These are phyloP conservation scores for Elgonia sp. DNA, from an alignment of 2,888 invertebrate species.

Conservation along the genomic window DNA sequence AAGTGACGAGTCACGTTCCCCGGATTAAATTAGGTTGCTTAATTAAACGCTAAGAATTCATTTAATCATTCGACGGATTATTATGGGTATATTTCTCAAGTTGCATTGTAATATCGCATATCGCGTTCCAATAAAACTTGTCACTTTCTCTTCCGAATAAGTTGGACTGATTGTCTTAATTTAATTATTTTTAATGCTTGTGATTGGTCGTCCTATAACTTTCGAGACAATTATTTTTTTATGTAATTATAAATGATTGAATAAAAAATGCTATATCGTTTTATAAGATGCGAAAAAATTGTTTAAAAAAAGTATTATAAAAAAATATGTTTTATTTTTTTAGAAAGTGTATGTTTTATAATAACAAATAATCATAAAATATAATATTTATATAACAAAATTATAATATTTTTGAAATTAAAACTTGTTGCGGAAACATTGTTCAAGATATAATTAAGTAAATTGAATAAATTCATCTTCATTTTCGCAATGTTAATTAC, in stretches of 20 bases:
- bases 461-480: too few species aligned
- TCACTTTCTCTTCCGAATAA: slow-evolving; percentile 21
- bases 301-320: too few species aligned
- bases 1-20: slow-evolving; percentile 65
- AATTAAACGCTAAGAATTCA: slow-evolving; percentile 56
- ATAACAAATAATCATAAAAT: neutral
- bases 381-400: too few species aligned
- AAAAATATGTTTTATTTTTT: too few species aligned
- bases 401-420: too few species aligned
- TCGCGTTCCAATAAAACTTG: slow-evolving; percentile 7
- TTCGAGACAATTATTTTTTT: too few species aligned
- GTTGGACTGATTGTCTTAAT: neutral
- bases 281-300: too few species aligned
- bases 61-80: slow-evolving; percentile 45
- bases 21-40: slow-evolving; percentile 62
- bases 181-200: neutral
- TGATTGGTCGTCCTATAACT: neutral
- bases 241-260: neutral
- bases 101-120: slow-evolving; percentile 24
- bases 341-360: neutral
- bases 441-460: too few species aligned
- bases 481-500: neutral
- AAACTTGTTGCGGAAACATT: too few species aligned
- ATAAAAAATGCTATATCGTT: too few species aligned
- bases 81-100: neutral